Percentiles rank a stretch among this genome's conserved stretches.
These are phyloP conservation scores for Halictus quadricinctus DNA, from an alignment of 2,888 invertebrate genomes.

Conservation along the genomic window DNA sequence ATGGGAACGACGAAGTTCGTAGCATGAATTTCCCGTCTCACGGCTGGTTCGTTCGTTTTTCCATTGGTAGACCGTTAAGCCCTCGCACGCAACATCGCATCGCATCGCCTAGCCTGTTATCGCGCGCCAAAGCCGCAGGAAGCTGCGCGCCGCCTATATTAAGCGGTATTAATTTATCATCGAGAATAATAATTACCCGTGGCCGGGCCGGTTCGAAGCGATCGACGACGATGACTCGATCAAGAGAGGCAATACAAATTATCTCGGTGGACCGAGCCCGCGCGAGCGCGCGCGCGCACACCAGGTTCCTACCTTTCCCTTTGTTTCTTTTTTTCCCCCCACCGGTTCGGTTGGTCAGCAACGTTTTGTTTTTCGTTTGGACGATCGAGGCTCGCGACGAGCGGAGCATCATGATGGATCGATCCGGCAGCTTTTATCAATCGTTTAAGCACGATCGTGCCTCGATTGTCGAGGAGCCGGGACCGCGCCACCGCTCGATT, in stretches of 20 bases:
- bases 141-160: conserved; percentile 28
- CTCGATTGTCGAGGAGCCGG: conserved; percentile 60
- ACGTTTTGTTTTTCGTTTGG: not conserved
- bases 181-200: conserved; percentile 47
- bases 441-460: conserved; percentile 70
- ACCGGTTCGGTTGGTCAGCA: not conserved
- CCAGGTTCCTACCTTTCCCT: not conserved
- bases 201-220: conserved; percentile 28
- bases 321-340: not conserved
- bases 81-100: not conserved
- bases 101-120: conserved; percentile 32
- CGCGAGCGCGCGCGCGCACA: not conserved
- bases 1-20: not conserved
- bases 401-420: conserved; percentile 73
- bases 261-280: conserved; percentile 12
- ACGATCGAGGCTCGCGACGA: conserved; percentile 50
- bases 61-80: not conserved
- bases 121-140: conserved; percentile 33
- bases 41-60: not conserved
- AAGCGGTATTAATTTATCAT: conserved; percentile 56
- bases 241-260: conserved; percentile 44
- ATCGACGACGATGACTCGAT: conserved; percentile 27
- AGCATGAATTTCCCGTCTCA: not conserved
- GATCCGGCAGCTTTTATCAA: conserved; percentile 73
- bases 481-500: conserved; percentile 46